Base-by-base conservation (phyloP, 2,888 invertebrate genomes). In the Synanthedon formicaeformis region DNA sequence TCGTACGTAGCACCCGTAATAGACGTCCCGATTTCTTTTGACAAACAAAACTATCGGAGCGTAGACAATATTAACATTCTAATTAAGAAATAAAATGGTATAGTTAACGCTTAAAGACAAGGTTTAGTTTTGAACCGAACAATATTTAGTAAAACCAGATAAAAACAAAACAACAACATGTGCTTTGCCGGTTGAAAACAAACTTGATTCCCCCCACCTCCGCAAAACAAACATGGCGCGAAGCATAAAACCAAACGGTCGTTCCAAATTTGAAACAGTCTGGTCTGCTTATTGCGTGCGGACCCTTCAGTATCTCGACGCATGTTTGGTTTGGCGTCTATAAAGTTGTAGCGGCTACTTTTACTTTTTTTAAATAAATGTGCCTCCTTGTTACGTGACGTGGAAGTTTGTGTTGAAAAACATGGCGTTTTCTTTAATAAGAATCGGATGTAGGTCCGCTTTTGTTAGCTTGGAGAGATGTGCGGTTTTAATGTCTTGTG, bases 341-440 rank as follows among this genome's bases (percentile, higher is more conserved):
- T 18, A 49, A 49, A 57, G 45, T 51, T 51, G 51, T 54, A 51
- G 40, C n/a, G 50, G 53, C 52, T 53, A 57, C 58, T 51, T 57
- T 56, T 57, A 54, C 56, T 56, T 54, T 54, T 52, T 53, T 51
- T 50, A 51, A 45, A 53, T 57, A 54, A 59, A 55, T 60, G 58
- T 56, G 54, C 54, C 55, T 53, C 14, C 14, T 14, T 45, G 54
- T 54, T 54, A 58, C 54, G 55, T 56, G 55, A 55, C 54, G 58
- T 57, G 52, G 59, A 57, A 53, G 14, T 48, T 48, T 49, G 52
- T 52, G 52, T 34, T n/a, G 45, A 57, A 50, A 52, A 78, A 75
- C 64, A 89, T 89, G 89, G 88, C 88, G 66, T 69, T 83, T 54
- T 81, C 88, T 13, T 59, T 88, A 52, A 70, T 85, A 64, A 75